These are phyloP conservation scores for Dicroscelio sp. DNA, from an alignment of 2,888 invertebrate species.

Conservation along the genomic window DNA sequence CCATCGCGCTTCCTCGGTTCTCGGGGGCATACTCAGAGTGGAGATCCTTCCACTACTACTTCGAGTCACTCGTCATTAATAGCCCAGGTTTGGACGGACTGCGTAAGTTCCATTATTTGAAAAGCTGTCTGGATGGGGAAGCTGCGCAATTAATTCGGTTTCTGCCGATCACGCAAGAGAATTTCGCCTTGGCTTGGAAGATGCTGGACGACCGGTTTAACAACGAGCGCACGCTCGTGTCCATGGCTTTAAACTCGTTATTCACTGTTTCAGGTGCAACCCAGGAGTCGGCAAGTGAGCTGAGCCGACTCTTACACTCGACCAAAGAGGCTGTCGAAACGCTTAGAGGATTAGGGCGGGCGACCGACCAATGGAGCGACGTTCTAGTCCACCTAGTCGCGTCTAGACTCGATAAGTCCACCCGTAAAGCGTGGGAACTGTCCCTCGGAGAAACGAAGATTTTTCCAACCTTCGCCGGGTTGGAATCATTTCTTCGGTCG, in stretches of 20 bases:
- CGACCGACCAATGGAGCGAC: background rate
- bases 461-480: background rate
- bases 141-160: background rate
- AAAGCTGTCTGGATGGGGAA: background rate
- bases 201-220: background rate
- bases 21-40: background rate
- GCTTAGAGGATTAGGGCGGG: background rate
- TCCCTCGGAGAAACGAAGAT: background rate
- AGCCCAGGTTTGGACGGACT: background rate
- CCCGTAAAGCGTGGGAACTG: slow-evolving; percentile 6
- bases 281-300: background rate
- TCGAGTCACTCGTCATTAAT: background rate
- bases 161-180: background rate
- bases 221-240: background rate
- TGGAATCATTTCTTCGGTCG: background rate
- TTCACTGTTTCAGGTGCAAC: background rate
- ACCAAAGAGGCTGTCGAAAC: background rate
- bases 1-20: background rate
- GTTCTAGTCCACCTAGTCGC: background rate
- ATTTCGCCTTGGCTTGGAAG: background rate
- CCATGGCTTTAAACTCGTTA: background rate
- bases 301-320: background rate
- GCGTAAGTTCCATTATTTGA: background rate
- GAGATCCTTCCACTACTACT: background rate
- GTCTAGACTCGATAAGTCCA: background rate